A percentile compares a stretch with the other conserved stretches of the same genome.
Evolutionary conservation across 2,113 vertebrate species (phyloP).

Genomic region (Microtus oregoni): DNA sequence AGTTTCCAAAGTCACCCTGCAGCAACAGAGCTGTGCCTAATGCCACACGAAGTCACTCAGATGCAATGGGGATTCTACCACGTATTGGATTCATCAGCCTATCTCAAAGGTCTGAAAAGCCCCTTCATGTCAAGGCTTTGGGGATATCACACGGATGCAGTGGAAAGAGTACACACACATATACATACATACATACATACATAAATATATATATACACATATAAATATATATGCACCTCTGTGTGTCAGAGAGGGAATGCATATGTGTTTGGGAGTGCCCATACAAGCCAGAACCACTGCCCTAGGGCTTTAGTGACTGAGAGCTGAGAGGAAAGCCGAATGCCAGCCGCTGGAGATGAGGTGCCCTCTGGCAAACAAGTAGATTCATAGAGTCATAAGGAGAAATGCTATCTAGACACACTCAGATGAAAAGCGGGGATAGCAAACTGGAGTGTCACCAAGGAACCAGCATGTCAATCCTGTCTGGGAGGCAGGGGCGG

Average conservation of each 20-base stretch:
- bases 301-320: neutral
- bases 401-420: neutral
- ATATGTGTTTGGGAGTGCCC: neutral
- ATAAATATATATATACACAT: neutral
- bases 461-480: neutral
- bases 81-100: neutral
- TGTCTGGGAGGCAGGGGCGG: neutral
- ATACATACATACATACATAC: neutral
- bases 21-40: neutral
- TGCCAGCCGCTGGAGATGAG: neutral
- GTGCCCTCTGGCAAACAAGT: neutral
- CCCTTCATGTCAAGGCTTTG: neutral
- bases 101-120: neutral
- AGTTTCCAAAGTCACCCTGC: neutral
- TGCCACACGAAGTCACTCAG: slow-evolving; percentile 10
- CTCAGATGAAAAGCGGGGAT: neutral
- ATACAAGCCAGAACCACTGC: neutral
- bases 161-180: neutral
- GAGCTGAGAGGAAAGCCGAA: neutral
- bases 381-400: neutral
- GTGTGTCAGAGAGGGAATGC: neutral
- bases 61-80: neutral
- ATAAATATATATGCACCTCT: neutral
- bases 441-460: neutral
- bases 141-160: neutral